phyloP scores from a whole-genome alignment of 2,888 invertebrate species.

The Branchipolynoe longqiensis region DNA sequence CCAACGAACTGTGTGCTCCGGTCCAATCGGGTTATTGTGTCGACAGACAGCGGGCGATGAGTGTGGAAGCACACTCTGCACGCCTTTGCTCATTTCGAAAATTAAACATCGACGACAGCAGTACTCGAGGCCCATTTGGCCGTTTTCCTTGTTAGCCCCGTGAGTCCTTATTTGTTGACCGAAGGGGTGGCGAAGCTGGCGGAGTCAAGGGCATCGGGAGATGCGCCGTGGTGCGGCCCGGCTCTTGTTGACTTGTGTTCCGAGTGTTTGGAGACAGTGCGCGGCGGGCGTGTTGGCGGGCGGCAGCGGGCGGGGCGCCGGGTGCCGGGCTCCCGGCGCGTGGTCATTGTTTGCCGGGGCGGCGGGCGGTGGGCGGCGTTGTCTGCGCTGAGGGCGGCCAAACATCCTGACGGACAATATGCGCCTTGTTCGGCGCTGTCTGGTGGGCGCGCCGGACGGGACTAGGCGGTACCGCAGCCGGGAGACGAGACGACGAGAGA shows the following conservation, averaged over 20 bases:
- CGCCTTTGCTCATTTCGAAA: slow-evolving; percentile 24
- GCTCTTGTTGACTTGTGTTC: slow-evolving; percentile 32
- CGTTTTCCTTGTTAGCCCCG: slow-evolving; percentile 22
- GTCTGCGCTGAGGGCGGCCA: background rate
- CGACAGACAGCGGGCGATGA: too few relatives aligned
- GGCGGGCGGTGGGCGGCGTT: slow-evolving; percentile 18
- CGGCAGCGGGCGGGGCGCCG: background rate
- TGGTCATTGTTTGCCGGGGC: slow-evolving; percentile 18
- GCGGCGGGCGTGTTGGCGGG: slow-evolving; percentile 29
- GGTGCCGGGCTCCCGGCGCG: background rate
- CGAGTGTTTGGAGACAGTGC: slow-evolving; percentile 17
- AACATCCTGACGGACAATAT: slow-evolving; percentile 36
- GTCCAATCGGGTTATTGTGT: too few relatives aligned
- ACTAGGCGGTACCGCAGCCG: too few relatives aligned
- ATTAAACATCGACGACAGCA: background rate
- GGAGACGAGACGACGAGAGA: too few relatives aligned
- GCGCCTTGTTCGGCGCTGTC: background rate
- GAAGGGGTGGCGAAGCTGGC: background rate
- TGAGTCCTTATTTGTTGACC: slow-evolving; percentile 31
- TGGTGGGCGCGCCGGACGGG: slow-evolving; percentile 6
- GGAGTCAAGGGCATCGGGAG: slow-evolving; percentile 32
- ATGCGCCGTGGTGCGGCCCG: background rate
- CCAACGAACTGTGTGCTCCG: too few relatives aligned
- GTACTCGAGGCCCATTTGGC: background rate
- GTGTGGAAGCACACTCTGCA: too few relatives aligned